These are phyloP conservation scores for Helicoverpa armigera DNA, from an alignment of 1,140 invertebrate species.

Conservation along the genomic window DNA sequence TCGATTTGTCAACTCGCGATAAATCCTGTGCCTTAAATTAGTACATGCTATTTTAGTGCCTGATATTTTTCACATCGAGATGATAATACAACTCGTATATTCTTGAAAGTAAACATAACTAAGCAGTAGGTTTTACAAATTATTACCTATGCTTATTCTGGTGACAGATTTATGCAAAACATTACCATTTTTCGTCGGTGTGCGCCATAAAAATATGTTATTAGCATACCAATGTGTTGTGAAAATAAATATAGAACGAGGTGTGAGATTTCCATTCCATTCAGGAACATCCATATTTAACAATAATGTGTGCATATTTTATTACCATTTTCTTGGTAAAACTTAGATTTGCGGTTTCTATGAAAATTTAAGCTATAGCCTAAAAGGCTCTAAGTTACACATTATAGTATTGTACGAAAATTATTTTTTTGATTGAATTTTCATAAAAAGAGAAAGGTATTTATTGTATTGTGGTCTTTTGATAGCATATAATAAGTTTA, in stretches of 20 bases:
- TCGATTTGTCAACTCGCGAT: conserved; percentile 18
- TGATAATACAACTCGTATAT: conserved; percentile 9
- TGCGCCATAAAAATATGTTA: conserved; percentile 46
- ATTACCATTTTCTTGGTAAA: not conserved
- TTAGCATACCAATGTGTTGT: conserved; percentile 41
- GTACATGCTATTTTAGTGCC: conserved; percentile 12
- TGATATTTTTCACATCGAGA: not conserved
- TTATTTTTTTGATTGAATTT: too few relatives aligned
- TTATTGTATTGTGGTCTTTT: too few relatives aligned
- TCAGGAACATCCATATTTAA: conserved; percentile 42
- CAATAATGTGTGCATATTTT: conserved; percentile 10
- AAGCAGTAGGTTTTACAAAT: conserved; percentile 29
- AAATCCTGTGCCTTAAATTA: conserved; percentile 9
- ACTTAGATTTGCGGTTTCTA: not conserved
- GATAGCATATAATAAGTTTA: too few relatives aligned
- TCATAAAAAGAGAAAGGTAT: too few relatives aligned
- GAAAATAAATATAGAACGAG: conserved; percentile 39
- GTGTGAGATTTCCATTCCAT: conserved; percentile 40
- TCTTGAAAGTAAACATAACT: conserved; percentile 24
- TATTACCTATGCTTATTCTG: conserved; percentile 34
- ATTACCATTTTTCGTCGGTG: conserved; percentile 40
- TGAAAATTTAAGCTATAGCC: too few relatives aligned
- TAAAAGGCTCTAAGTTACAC: too few relatives aligned
- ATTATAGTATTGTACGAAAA: too few relatives aligned
- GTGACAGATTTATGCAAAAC: conserved; percentile 43